phyloP scores from a whole-genome alignment of 2,888 invertebrate genomes.

The Celastrina argiolus region DNA sequence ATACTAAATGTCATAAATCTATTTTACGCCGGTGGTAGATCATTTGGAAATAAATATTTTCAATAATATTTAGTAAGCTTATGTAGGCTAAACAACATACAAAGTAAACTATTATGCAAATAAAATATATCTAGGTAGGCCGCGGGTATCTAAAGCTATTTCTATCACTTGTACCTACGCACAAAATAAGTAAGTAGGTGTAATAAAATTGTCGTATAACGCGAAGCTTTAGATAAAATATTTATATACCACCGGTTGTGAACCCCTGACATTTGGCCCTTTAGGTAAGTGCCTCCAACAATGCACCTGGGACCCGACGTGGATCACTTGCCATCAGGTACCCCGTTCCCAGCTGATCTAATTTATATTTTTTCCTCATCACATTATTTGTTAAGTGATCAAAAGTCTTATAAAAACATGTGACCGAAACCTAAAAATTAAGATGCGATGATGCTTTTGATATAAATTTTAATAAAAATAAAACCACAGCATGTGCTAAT shows the following conservation, averaged over 20 bases:
- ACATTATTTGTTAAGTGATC: not conserved
- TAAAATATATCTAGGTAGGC: too few relatives aligned
- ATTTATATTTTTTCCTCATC: not conserved
- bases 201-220: not conserved
- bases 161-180: not conserved
- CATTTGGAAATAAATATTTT: too few relatives aligned
- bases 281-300: conserved; percentile 12
- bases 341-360: not conserved
- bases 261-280: conserved; percentile 7
- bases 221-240: conserved; percentile 1
- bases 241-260: conserved; percentile 5
- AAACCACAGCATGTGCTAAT: too few relatives aligned
- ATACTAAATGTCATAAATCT: too few relatives aligned
- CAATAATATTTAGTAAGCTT: too few relatives aligned
- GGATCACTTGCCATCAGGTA: conserved; percentile 7
- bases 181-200: not conserved
- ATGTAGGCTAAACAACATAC: too few relatives aligned
- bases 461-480: too few relatives aligned
- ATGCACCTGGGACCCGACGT: conserved; percentile 11
- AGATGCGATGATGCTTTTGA: too few relatives aligned
- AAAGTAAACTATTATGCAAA: too few relatives aligned
- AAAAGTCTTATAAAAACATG: not conserved
- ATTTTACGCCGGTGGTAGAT: too few relatives aligned
- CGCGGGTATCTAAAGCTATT: too few relatives aligned
- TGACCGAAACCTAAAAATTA: too few relatives aligned